Evolutionary conservation across 2,888 invertebrate species (phyloP).

Genomic region (Lithophane leautieri): DNA sequence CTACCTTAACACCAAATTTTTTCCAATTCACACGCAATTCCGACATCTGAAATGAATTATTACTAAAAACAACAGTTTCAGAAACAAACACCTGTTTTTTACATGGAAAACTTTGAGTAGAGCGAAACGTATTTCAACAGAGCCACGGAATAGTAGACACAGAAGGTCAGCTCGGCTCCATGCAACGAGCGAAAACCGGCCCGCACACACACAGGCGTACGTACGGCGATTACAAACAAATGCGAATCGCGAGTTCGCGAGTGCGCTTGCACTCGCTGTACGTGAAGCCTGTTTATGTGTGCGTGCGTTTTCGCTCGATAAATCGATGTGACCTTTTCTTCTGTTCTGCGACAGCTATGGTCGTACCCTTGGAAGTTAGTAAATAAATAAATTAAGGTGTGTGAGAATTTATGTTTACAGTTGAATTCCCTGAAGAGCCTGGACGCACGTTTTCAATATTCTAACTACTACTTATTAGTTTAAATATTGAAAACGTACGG

Average conservation of each 20-base stretch:
- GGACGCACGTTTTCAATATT: constrained; percentile 57
- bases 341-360: constrained; percentile 29
- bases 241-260: no score
- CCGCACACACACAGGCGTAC: neutral
- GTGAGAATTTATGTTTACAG: constrained; percentile 69
- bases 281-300: neutral
- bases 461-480: constrained; percentile 28
- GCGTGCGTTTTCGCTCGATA: neutral
- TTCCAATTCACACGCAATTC: constrained; percentile 47
- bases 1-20: constrained; percentile 11
- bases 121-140: constrained; percentile 57
- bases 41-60: constrained; percentile 55
- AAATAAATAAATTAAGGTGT: constrained; percentile 72
- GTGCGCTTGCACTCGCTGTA: neutral
- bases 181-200: neutral
- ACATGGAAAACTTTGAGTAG: constrained; percentile 49
- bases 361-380: constrained; percentile 61
- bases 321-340: constrained; percentile 9
- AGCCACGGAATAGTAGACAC: neutral
- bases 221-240: neutral
- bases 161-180: neutral
- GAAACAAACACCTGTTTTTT: constrained; percentile 50
- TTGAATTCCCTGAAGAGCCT: constrained; percentile 59
- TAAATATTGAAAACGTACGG: neutral
- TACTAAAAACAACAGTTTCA: constrained; percentile 36